A percentile compares a stretch with the other conserved stretches of the same genome.
Evolutionary conservation across 2,113 vertebrate species (phyloP).

Genomic region (Triplophysa siluroides): DNA sequence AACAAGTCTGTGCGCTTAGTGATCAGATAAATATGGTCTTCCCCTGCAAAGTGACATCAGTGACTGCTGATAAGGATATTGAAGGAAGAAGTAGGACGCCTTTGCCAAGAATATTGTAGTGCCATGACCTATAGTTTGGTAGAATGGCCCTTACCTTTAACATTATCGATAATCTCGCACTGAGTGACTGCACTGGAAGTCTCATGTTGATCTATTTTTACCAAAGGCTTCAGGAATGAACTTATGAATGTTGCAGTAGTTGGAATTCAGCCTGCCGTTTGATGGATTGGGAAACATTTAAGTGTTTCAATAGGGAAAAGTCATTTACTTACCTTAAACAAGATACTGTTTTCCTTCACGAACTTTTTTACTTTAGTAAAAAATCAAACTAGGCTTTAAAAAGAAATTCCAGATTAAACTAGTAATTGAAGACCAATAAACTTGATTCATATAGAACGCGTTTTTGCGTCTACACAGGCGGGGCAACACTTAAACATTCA

Average conservation of each 20-base stretch:
- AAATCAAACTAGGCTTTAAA: conserved; percentile 8
- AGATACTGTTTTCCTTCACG: conserved; percentile 1
- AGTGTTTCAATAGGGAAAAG: background rate
- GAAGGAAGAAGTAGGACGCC: background rate
- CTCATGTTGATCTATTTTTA: conserved; percentile 55
- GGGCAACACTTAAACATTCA: no score
- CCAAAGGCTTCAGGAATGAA: conserved; percentile 75
- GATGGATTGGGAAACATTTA: conserved; percentile 29
- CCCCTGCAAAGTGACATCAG: conserved; percentile 14
- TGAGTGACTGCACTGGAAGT: conserved; percentile 19
- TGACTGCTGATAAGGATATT: background rate
- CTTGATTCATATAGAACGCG: background rate
- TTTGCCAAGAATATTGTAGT: conserved; percentile 23
- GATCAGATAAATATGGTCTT: conserved; percentile 37
- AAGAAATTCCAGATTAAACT: background rate
- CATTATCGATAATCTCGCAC: background rate
- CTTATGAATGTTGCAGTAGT: conserved; percentile 68
- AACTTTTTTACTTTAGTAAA: background rate
- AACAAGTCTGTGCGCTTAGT: conserved; percentile 23
- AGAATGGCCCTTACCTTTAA: conserved; percentile 26
- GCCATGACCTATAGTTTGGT: conserved; percentile 13
- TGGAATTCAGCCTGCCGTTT: conserved; percentile 50
- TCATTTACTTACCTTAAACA: conserved; percentile 4
- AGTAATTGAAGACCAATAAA: background rate
- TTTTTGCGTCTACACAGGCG: no score